Percentiles rank a stretch among this genome's conserved stretches.
Conservation (phyloP, 1,140 invertebrate genomes). For the Sitobion miscanthi region DNA sequence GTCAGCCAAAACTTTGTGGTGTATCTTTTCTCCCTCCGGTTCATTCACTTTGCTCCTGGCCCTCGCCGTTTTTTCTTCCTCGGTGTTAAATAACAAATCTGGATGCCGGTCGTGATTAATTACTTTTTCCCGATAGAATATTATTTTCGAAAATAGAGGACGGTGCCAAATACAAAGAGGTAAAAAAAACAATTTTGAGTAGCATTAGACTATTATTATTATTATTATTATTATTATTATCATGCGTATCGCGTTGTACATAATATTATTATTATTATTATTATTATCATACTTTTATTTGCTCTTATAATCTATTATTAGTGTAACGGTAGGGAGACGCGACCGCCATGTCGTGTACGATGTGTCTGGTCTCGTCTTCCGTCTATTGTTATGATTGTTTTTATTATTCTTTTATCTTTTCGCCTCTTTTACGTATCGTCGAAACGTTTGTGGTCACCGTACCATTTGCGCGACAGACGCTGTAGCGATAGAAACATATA, state of each 20-base stretch:
- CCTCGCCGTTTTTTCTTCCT: neutral
- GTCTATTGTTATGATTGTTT: neutral
- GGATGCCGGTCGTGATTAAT: constrained; percentile 47
- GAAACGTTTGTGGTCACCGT: neutral
- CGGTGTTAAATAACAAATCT: constrained; percentile 49
- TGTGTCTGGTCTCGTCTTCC: neutral
- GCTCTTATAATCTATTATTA: neutral
- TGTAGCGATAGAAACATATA: neutral
- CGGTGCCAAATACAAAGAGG: constrained; percentile 32
- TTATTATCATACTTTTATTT: too few species aligned
- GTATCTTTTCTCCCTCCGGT: constrained; percentile 26
- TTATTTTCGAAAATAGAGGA: neutral
- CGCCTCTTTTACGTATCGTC: neutral
- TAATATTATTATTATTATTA: neutral
- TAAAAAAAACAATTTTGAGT: constrained; percentile 31
- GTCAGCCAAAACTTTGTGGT: constrained; percentile 30
- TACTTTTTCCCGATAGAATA: neutral
- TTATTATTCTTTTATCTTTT: neutral
- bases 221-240: constrained; percentile 1
- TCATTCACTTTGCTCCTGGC: neutral
- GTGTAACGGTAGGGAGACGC: neutral
- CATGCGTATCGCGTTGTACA: neutral
- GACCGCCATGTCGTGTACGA: neutral
- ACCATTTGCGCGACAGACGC: constrained; percentile 23
- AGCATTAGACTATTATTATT: neutral